Conservation (phyloP, 2,888 invertebrate species). For the Sussaba pulchella region DNA sequence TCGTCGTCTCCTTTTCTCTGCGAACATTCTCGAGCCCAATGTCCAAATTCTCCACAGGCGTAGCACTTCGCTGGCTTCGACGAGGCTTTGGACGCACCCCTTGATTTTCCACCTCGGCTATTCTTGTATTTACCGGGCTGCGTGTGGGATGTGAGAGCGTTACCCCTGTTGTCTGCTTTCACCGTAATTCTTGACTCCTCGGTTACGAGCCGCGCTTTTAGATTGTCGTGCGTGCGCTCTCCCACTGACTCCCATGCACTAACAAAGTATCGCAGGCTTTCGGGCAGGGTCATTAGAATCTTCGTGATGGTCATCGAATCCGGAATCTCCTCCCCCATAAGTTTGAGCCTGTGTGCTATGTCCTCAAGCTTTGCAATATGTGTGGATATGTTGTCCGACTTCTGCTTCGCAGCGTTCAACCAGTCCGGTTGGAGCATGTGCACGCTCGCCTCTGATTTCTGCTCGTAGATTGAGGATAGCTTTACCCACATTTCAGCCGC, state of each 20-base stretch:
- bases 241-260: not conserved
- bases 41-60: not conserved
- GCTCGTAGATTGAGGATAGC: conserved; percentile 72
- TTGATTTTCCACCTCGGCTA: conserved; percentile 16
- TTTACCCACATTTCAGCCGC: conserved; percentile 76
- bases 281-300: not conserved
- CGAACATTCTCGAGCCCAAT: not conserved
- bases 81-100: conserved; percentile 19
- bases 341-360: not conserved
- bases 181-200: conserved; percentile 29
- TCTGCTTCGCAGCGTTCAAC: conserved; percentile 37
- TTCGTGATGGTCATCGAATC: not conserved
- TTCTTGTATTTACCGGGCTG: not conserved
- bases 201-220: conserved; percentile 29
- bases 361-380: too few relatives aligned
- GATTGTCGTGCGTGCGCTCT: conserved; percentile 34
- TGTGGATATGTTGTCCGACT: not conserved
- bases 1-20: not conserved
- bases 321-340: not conserved
- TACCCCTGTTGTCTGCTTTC: not conserved
- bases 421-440: conserved; percentile 69
- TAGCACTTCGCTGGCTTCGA: conserved; percentile 28
- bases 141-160: conserved; percentile 8
- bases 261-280: not conserved
- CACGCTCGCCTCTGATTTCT: conserved; percentile 72